phyloP scores from a whole-genome alignment of 2,113 vertebrate genomes.

The Callospermophilus lateralis region DNA sequence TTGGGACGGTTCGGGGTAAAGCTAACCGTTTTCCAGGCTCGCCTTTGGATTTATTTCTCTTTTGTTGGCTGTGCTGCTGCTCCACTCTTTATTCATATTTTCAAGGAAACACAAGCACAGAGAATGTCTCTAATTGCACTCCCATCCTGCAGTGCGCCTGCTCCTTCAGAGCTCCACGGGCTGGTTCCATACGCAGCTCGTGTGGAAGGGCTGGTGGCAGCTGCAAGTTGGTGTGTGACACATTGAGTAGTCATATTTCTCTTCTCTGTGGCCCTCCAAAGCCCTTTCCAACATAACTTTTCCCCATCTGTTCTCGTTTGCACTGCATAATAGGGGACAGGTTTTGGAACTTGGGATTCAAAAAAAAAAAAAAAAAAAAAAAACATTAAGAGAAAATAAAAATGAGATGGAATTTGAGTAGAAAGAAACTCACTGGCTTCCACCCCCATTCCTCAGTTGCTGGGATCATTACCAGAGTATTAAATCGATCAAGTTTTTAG shows the following conservation, averaged over 20 bases:
- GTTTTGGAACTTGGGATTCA: conserved; percentile 84
- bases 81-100: conserved; percentile 72
- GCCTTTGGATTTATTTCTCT: conserved; percentile 66
- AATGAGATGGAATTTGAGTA: conserved; percentile 84
- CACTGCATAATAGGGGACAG: conserved; percentile 86
- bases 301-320: conserved; percentile 86
- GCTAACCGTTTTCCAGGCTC: conserved; percentile 60
- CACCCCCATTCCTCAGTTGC: conserved; percentile 3
- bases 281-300: conserved; percentile 86
- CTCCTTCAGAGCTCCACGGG: conserved; percentile 60
- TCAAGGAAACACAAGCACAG: conserved; percentile 74
- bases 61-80: conserved; percentile 64
- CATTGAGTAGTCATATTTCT: conserved; percentile 85
- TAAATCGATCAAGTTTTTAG: conserved; percentile 71
- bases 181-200: conserved; percentile 64
- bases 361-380: conserved; percentile 76
- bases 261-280: conserved; percentile 85
- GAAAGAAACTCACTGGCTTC: conserved; percentile 74
- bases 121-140: conserved; percentile 68
- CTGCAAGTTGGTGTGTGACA: conserved; percentile 84
- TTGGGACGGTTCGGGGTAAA: neutral
- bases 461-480: conserved; percentile 82
- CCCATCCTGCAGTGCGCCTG: conserved; percentile 66
- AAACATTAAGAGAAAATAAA: conserved; percentile 85
- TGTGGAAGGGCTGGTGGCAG: conserved; percentile 80